Evolutionary conservation across 92 coral and sea anemone genomes (phyloP), one percentile per base, ranked within the genome.

Genomic region (Plumapathes pennacea): DNA sequence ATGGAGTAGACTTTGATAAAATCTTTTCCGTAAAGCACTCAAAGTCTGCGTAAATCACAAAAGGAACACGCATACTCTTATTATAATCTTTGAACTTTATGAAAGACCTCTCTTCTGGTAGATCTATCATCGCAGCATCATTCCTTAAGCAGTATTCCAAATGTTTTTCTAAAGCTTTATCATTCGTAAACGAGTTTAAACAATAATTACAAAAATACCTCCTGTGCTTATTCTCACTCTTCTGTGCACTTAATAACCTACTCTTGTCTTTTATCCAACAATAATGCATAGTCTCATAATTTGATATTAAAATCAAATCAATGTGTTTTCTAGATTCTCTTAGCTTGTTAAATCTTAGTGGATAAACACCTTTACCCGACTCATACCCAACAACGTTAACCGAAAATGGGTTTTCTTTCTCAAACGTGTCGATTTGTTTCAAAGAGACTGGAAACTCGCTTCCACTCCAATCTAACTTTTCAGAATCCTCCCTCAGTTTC

Each of bases 361-460:
- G 70, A 27, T 46, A 23, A 3, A 46, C 37, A 0, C 18, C 70
- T 0, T 14, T 22, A n/a, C n/a, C n/a, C n/a, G n/a, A n/a, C 10
- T 63, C 60, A 31, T 24, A 31, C 15, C 45, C 43, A 32, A 42
- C 46, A 2, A 63, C 71, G 19, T 63, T 63, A 26, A 63, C 27
- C 1, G 60, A 27, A 21, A 25, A 46, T 27, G 58, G 23, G 14
- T 62, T 62, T 7, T 62, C 32, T 19, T 31, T 46, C 13, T 62
- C 58, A 17, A 62, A 45, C 24, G 13, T 38, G 4, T 20, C 56
- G n/a, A 40, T 60, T 53, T 60, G 14, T 32, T 60, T 34, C 3
- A 60, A 1, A 22, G 53, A 14, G 21, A 60, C 68, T 5, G 68
- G 68, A 25, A 60, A 60, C n/a, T 60, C 12, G 5, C 41, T 44